These are phyloP conservation scores for Typhlichthys subterraneus DNA, from an alignment of 2,797 vertebrate genomes.

Conservation along the genomic window DNA sequence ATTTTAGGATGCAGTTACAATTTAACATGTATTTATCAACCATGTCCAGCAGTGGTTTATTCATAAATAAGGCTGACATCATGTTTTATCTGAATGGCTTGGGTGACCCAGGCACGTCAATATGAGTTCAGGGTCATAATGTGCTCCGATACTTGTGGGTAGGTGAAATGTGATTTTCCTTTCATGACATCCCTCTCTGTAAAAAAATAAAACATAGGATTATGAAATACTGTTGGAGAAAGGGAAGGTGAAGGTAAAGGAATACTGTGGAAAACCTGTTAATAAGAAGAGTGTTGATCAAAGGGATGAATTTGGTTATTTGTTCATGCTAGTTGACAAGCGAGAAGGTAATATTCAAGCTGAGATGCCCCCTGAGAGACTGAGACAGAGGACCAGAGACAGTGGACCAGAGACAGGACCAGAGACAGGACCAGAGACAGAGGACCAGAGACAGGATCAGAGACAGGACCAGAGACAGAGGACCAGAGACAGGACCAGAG, in stretches of 20 bases:
- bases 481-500: no score
- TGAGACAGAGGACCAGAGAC: not conserved
- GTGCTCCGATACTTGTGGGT: not conserved
- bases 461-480: not conserved
- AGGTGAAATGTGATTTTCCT: conserved; percentile 1
- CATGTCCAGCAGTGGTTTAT: conserved; percentile 11
- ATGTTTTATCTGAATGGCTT: conserved; percentile 3
- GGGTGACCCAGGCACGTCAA: conserved; percentile 7
- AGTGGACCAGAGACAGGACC: not conserved
- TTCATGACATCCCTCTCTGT: not conserved
- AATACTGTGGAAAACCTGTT: not conserved
- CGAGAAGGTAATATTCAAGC: conserved; percentile 73
- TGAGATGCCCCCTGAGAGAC: conserved; percentile 69
- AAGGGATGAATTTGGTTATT: conserved; percentile 7
- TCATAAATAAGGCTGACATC: conserved; percentile 4
- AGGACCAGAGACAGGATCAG: not conserved
- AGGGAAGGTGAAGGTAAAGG: not conserved
- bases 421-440: not conserved
- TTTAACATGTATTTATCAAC: not conserved
- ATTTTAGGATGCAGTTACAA: no score
- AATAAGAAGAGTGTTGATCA: conserved; percentile 17
- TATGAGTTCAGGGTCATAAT: conserved; percentile 13
- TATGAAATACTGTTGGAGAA: not conserved
- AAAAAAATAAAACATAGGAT: conserved; percentile 1
- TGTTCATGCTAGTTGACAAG: conserved; percentile 69